Evolutionary conservation across 2,113 vertebrate species (phyloP).

Genomic region (Uropsilus gracilis): DNA sequence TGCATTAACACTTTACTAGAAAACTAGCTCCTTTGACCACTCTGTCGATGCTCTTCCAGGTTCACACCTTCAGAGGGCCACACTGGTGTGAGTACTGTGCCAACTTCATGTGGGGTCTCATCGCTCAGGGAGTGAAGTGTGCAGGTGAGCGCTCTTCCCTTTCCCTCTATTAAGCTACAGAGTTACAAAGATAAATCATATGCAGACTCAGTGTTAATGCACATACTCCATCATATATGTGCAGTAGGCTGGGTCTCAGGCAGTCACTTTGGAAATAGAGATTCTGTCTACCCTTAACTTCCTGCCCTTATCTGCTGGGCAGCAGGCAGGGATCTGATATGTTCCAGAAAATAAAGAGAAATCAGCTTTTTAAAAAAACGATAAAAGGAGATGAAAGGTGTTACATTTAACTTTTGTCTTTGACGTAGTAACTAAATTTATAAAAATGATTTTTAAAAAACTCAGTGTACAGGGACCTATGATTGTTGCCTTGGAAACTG

Average conservation of each 20-base stretch:
- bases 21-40: conserved; percentile 44
- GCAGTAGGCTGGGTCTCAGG: background rate
- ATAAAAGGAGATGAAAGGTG: conserved; percentile 77
- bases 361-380: conserved; percentile 53
- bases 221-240: background rate
- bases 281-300: background rate
- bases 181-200: background rate
- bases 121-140: conserved; percentile 99
- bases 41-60: conserved; percentile 86
- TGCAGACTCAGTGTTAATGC: background rate
- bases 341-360: conserved; percentile 58
- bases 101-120: conserved; percentile 99
- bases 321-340: conserved; percentile 56
- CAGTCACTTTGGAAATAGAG: background rate
- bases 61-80: conserved; percentile 97
- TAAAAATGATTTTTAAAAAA: conserved; percentile 77
- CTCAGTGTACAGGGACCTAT: conserved; percentile 78
- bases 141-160: conserved; percentile 89
- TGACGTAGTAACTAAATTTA: conserved; percentile 72
- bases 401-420: conserved; percentile 77
- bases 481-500: conserved; percentile 87
- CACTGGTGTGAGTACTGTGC: conserved; percentile 99
- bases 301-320: background rate
- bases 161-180: background rate
- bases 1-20: background rate